Evolutionary conservation across 1,140 invertebrate species (phyloP), one percentile per base, ranked within the genome.

Genomic region (Leptoteleia sp.): DNA sequence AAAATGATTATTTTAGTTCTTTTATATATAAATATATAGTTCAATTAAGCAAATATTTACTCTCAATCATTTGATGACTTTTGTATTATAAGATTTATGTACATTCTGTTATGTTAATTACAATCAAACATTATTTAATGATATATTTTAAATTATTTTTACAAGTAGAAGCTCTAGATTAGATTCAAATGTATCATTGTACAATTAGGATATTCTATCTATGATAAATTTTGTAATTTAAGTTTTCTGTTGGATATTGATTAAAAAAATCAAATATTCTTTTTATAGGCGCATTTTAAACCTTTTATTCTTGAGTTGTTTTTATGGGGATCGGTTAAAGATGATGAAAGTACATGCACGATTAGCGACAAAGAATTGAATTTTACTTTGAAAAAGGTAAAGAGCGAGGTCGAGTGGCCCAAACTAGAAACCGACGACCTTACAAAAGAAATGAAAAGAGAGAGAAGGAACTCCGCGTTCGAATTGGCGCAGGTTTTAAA

Each of bases 281-380:
- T 68, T 50, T 22, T 29, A 35, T 42, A 94, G 90, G 91, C 91
- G 9, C 91, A 92, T 75, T 94, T 90, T 82, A 90, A 88, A n/a
- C 92, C 93, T 6, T 94, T 91, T 81, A 87, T 94, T 40, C 92
- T 94, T 78, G 93, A 94, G 89, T 84, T 92, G 19, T 93, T 94
- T 87, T 86, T 94, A 17, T 87, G 89, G 62, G 77, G 91, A 33
- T 81, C 90, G 6, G 90, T 94, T 3, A 82, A 92, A 68, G 90
- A 91, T 27, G 85, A 90, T 7, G 86, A 89, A 65, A 93, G 92
- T 80, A 90, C 88, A 64, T 93, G 92, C 72, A 91, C 87, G 4
- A 84, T 94, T 33, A 88, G 87, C 9, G 85, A 92, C 11, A 87
- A 88, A 64, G 84, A 91, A 71, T 89, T 92, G 68, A 86, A 91